Conservation (phyloP, 2,113 vertebrate species). For the Salvelinus alpinus region DNA sequence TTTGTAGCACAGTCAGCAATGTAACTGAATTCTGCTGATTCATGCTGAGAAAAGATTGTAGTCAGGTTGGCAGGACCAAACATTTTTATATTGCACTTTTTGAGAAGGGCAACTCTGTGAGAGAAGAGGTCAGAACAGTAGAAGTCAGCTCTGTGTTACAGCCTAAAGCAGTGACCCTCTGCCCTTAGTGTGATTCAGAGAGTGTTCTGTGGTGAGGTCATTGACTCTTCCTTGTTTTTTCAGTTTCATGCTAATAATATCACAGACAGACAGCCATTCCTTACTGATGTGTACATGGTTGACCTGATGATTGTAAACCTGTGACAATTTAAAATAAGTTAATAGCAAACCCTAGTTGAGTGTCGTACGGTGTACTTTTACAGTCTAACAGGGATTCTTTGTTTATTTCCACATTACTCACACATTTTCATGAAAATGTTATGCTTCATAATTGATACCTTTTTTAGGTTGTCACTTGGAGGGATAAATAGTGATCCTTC, state of each 20-base stretch:
- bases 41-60: background rate
- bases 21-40: background rate
- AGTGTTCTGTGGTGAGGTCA: background rate
- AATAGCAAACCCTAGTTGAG: conserved; percentile 3
- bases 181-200: background rate
- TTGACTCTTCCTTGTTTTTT: background rate
- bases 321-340: conserved; percentile 22
- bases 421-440: background rate
- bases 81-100: background rate
- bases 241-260: background rate
- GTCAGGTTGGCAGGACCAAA: background rate
- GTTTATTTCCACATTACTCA: background rate
- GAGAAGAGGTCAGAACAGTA: background rate
- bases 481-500: background rate
- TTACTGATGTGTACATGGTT: background rate
- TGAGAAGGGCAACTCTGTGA: background rate
- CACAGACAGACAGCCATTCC: background rate
- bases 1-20: background rate
- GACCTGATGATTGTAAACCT: background rate
- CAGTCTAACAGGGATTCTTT: background rate
- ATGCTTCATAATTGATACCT: background rate
- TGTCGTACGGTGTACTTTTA: background rate
- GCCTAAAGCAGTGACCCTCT: background rate
- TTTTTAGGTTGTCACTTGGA: background rate
- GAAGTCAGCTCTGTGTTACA: background rate